Evolutionary conservation across 2,797 vertebrate species (phyloP).

Genomic region (Poliocrania exsul): DNA sequence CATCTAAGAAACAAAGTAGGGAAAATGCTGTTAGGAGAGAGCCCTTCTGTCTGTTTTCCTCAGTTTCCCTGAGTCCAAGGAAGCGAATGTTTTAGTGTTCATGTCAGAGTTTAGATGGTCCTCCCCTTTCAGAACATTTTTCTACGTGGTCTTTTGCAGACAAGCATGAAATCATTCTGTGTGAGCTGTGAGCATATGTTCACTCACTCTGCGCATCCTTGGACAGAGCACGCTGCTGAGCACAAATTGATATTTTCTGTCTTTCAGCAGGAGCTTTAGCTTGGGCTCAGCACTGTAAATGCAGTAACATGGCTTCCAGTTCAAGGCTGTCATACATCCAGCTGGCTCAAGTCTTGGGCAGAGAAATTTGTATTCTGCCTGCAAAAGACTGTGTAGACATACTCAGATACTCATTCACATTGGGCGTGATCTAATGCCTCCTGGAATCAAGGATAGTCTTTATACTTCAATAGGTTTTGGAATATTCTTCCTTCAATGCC

Average conservation of each 20-base stretch:
- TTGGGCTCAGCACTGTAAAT: conserved; percentile 14
- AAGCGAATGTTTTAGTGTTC: background rate
- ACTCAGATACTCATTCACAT: conserved; percentile 53
- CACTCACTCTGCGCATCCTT: conserved; percentile 3
- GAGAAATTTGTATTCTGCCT: conserved; percentile 37
- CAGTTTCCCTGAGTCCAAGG: background rate
- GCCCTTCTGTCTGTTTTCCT: background rate
- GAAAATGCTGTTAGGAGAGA: background rate
- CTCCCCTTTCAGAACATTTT: conserved; percentile 19
- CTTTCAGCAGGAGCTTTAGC: conserved; percentile 42
- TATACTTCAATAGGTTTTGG: conserved; percentile 47
- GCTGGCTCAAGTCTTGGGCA: conserved; percentile 44
- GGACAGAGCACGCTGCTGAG: background rate
- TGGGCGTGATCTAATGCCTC: conserved; percentile 46
- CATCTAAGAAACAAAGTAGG: background rate
- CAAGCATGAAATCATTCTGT: conserved; percentile 40
- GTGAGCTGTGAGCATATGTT: conserved; percentile 11
- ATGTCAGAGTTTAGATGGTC: background rate
- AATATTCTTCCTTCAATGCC: conserved; percentile 17
- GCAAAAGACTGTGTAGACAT: conserved; percentile 44
- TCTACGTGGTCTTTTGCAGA: conserved; percentile 36
- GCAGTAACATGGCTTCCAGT: conserved; percentile 54
- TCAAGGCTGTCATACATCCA: conserved; percentile 57
- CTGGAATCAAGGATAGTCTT: conserved; percentile 17
- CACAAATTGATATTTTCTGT: conserved; percentile 55